A percentile compares a stretch with the other conserved stretches of the same genome.
Conservation (phyloP, 2,797 vertebrate species). For the Myotis daubentonii region DNA sequence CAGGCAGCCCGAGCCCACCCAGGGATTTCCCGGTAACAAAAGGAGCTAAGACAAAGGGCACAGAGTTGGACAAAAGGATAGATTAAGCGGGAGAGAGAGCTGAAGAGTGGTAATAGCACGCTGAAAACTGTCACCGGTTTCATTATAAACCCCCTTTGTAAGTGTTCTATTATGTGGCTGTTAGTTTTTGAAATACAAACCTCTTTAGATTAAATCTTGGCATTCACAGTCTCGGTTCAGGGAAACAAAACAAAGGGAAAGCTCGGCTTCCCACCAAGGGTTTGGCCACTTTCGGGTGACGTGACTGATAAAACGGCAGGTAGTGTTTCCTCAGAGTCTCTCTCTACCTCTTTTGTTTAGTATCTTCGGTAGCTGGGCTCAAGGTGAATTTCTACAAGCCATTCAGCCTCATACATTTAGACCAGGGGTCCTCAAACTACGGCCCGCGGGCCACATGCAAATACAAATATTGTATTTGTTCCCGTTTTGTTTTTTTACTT, state of each 20-base stretch:
- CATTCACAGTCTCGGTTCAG: constrained; percentile 63
- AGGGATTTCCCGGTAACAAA: too few species aligned
- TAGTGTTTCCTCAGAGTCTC: constrained; percentile 57
- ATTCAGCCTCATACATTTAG: constrained; percentile 65
- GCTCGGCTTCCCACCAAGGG: not conserved
- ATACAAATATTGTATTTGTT: too few species aligned
- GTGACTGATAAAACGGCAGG: constrained; percentile 61
- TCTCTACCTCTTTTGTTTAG: constrained; percentile 58
- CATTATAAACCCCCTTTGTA: constrained; percentile 78
- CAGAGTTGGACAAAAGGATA: constrained; percentile 60
- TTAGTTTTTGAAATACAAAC: constrained; percentile 81
- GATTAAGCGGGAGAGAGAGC: not conserved
- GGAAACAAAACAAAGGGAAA: constrained; percentile 81
- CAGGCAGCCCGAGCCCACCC: too few species aligned
- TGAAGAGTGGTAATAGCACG: constrained; percentile 65
- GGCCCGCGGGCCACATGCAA: too few species aligned
- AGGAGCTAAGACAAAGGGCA: constrained; percentile 66
- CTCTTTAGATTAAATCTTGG: constrained; percentile 82
- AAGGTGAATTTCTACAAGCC: constrained; percentile 73
- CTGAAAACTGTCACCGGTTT: constrained; percentile 80
- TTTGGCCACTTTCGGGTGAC: constrained; percentile 78
- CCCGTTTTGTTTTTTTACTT: too few species aligned
- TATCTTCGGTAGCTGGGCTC: constrained; percentile 66
- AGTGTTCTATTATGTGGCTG: constrained; percentile 81
- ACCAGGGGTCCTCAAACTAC: too few species aligned